Conservation (phyloP, 2,888 invertebrate genomes). For the Lysandra bellargus region DNA sequence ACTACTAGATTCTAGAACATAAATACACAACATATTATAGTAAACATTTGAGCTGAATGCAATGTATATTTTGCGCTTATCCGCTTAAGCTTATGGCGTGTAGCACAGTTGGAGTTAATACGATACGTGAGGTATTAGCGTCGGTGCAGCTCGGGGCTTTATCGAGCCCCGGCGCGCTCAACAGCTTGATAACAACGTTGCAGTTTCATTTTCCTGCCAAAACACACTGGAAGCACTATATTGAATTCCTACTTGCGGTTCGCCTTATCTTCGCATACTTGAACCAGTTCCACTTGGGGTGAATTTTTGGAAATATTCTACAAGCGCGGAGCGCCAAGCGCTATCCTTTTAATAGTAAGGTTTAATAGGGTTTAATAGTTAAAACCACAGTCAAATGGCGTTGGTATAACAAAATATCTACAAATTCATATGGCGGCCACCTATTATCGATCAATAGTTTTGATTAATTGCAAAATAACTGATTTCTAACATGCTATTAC, state of each 20-base stretch:
- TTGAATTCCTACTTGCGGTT: not conserved
- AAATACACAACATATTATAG: not conserved
- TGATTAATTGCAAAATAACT: too few species aligned
- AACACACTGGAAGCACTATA: not conserved
- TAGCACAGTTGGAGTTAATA: conserved; percentile 30
- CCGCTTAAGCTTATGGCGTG: conserved; percentile 27
- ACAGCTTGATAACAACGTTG: conserved; percentile 30
- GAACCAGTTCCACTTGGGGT: not conserved
- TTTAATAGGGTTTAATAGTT: too few species aligned
- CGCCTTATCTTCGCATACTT: not conserved
- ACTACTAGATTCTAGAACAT: too few species aligned
- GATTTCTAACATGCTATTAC: too few species aligned
- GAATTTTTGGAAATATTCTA: not conserved
- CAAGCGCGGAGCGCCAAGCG: too few species aligned
- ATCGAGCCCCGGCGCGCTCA: conserved; percentile 28
- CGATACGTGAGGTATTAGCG: conserved; percentile 42
- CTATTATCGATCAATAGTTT: too few species aligned
- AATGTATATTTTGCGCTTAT: not conserved
- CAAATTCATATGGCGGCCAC: too few species aligned
- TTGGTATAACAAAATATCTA: too few species aligned
- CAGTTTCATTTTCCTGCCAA: conserved; percentile 29
- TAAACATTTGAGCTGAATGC: not conserved
- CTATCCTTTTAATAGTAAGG: too few species aligned
- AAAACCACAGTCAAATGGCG: too few species aligned
- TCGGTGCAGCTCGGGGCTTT: conserved; percentile 32